A percentile compares a stretch with the other conserved stretches of the same genome.
phyloP scores from a whole-genome alignment of 2,113 vertebrate genomes.

The Microcebus murinus region DNA sequence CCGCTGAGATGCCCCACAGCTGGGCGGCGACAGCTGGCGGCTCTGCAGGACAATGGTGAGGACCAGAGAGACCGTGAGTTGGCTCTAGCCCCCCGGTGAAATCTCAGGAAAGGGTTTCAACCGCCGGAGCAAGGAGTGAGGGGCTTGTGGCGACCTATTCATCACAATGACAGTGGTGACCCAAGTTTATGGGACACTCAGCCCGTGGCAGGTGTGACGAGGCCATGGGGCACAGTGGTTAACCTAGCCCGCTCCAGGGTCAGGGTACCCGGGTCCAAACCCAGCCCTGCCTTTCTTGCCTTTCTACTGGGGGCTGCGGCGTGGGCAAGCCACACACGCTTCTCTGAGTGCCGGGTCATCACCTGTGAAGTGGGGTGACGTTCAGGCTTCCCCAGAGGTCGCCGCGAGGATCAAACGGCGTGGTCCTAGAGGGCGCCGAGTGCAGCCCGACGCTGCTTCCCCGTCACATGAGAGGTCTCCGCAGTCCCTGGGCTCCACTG shows the following conservation, averaged over 20 bases:
- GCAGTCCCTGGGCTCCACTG: rapidly evolving
- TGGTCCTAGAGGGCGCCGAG: rapidly evolving
- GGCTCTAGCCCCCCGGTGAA: not conserved
- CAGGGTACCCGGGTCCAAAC: not conserved
- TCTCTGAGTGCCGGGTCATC: not conserved
- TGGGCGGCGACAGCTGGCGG: not conserved
- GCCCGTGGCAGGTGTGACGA: not conserved
- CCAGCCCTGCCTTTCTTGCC: not conserved
- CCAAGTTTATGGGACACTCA: rapidly evolving
- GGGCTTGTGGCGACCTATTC: not conserved
- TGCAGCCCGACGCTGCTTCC: rapidly evolving
- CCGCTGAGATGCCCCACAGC: not conserved
- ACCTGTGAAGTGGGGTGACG: not conserved
- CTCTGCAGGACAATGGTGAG: not conserved
- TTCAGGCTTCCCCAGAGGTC: not conserved
- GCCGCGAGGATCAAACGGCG: rapidly evolving
- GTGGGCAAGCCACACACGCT: not conserved
- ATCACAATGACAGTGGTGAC: not conserved
- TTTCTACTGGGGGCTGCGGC: not conserved
- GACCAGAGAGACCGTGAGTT: not conserved
- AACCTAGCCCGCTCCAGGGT: not conserved
- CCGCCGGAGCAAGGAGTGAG: not conserved
- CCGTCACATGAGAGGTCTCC: not conserved
- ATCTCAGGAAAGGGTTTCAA: not conserved
- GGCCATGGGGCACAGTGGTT: rapidly evolving